Base-by-base conservation (phyloP, 2,113 vertebrate genomes). In the Leptodactylus fuscus region DNA sequence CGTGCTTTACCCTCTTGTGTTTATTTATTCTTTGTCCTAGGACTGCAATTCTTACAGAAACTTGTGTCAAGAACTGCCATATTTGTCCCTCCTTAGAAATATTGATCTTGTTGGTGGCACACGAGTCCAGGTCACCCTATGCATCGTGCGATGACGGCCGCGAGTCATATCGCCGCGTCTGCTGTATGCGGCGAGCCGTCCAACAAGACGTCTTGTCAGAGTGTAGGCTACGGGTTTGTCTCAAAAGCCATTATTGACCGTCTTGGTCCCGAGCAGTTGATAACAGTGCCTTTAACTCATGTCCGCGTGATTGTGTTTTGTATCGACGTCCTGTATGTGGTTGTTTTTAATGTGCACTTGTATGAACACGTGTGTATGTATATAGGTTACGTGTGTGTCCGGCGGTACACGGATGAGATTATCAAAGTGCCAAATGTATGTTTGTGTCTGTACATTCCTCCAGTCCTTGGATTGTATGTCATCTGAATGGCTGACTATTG, bases 271-370 rank as follows among this genome's bases (percentile, higher is more conserved):
- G n/a, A 32, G 80, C 41, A 13, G 78, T 81, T 67, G 20, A 22
- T 81, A 81, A 46, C 38, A 81, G 81, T 82, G 81, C 81, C 81
- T 82, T 82, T 51, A 51, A 69, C 55, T 62, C 41, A 12, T 46
- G 55, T 81, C 55, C 8, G 9, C 3, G 62, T 70, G 62, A 16
- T 27, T 82, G 41, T 69, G 38, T 70, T 13, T 29, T 81, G 80
- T 62, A 27, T 46, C 15, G 0, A 9, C 24, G 41, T 48, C 29
- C 5, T 51, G 80, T 69, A 13, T 41, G 60, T 82, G 27, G 15
- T 81, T 22, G 15, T 81, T 22, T 55, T 55, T 62, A n/a, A 65
- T 46, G 58, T 67, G 24, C 38, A 46, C n/a, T 24, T 62, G 58
- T 77, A 36, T 18, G 22, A 55, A 55, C 51, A 58, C n/a, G 58